phyloP scores from a whole-genome alignment of 2,888 invertebrate species.

The Diarsia dahlii region DNA sequence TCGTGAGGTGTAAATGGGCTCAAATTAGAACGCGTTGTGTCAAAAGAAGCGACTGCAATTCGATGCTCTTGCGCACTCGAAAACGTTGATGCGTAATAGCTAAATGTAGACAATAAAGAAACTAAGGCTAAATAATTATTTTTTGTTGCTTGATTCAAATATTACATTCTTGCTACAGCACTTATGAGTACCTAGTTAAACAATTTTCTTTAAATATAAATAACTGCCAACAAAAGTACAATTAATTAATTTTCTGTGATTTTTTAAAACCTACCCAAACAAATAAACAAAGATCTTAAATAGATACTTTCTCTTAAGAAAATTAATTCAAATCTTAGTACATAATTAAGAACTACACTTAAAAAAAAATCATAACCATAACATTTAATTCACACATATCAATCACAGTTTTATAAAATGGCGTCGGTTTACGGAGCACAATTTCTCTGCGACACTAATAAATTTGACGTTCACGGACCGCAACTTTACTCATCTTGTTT shows the following conservation, averaged over 20 bases:
- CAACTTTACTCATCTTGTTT: slow-evolving; percentile 64
- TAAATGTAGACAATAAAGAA: no score
- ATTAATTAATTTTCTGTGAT: not conserved
- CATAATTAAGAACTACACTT: not conserved
- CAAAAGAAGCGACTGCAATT: slow-evolving; percentile 76
- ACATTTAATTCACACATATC: slow-evolving; percentile 21
- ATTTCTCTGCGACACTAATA: slow-evolving; percentile 73
- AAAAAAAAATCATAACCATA: slow-evolving; percentile 3
- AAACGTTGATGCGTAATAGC: slow-evolving; percentile 40
- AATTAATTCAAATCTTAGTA: not conserved
- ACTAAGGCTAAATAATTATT: no score
- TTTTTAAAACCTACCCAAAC: not conserved
- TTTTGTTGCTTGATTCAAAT: no score
- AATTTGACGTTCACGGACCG: slow-evolving; percentile 70
- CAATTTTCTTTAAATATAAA: not conserved
- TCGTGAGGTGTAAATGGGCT: slow-evolving; percentile 84
- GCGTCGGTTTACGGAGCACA: slow-evolving; percentile 53
- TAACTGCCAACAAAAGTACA: no score
- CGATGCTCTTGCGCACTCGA: slow-evolving; percentile 51
- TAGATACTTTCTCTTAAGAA: not conserved
- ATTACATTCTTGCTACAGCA: not conserved
- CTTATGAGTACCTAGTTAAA: not conserved
- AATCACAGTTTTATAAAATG: slow-evolving; percentile 45
- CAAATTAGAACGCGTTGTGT: slow-evolving; percentile 82
- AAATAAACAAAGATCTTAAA: not conserved